Evolutionary conservation across 2,888 invertebrate species (phyloP).

Genomic region (Neoitamus cyanurus): DNA sequence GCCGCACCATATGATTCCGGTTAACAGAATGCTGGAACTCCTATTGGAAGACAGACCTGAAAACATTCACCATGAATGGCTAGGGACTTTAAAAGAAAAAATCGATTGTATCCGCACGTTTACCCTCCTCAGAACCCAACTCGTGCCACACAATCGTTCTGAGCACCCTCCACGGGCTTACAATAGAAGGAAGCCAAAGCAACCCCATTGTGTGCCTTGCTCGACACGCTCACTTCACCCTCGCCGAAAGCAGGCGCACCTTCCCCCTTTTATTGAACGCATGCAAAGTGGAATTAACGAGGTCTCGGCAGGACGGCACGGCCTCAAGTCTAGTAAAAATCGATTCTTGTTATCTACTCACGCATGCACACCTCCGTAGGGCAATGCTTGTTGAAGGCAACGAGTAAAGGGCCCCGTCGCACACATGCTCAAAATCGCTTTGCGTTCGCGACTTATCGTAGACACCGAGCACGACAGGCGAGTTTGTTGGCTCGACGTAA

Average conservation of each 20-base stretch:
- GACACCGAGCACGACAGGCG: background rate
- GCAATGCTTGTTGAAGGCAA: background rate
- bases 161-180: background rate
- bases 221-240: constrained; percentile 21
- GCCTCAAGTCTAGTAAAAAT: background rate
- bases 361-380: constrained; percentile 34
- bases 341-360: constrained; percentile 19
- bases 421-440: background rate
- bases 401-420: background rate
- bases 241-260: background rate
- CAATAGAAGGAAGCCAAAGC: background rate
- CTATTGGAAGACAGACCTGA: background rate
- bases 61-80: background rate
- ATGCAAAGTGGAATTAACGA: constrained; percentile 20
- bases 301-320: background rate
- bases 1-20: background rate
- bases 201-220: background rate
- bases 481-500: background rate
- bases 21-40: background rate
- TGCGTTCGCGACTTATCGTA: background rate
- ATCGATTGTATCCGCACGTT: background rate
- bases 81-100: background rate
- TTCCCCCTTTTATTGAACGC: constrained; percentile 27
- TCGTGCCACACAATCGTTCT: background rate
- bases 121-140: background rate